A percentile compares a stretch with the other conserved stretches of the same genome.
Evolutionary conservation across 2,113 vertebrate genomes (phyloP).

Genomic region (Sterna hirundo): DNA sequence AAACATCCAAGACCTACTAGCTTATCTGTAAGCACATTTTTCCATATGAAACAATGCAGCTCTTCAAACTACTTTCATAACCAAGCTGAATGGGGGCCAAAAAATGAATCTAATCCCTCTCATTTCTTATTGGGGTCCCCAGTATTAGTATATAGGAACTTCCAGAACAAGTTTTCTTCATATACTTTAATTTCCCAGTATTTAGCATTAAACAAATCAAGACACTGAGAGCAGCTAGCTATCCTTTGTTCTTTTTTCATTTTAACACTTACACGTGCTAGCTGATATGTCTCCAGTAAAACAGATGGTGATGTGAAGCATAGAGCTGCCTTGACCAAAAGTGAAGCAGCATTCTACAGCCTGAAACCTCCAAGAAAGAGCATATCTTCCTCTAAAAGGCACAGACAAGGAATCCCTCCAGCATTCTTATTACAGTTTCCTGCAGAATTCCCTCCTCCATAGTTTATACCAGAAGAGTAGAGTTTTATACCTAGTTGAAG

Average conservation of each 20-base stretch:
- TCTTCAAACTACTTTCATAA: neutral
- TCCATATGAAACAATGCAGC: neutral
- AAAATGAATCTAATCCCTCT: neutral
- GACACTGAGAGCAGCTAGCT: neutral
- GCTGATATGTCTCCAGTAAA: neutral
- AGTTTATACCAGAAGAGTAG: neutral
- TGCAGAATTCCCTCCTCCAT: neutral
- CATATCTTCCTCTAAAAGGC: neutral
- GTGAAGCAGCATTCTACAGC: neutral
- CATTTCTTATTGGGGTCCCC: neutral
- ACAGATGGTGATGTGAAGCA: neutral
- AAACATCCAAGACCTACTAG: neutral
- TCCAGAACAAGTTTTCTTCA: neutral
- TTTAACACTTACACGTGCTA: neutral
- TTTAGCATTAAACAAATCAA: neutral
- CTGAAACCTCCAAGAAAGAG: neutral
- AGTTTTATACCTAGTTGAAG: neutral
- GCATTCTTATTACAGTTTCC: neutral
- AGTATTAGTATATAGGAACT: rapidly evolving
- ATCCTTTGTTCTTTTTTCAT: neutral
- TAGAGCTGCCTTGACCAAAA: neutral
- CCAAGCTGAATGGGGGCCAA: neutral
- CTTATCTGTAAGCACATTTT: neutral
- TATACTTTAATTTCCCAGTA: neutral
- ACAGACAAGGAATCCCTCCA: neutral